These are phyloP conservation scores for Lepilemur septentrionalis DNA, from an alignment of 2,797 vertebrate species.

Conservation along the genomic window DNA sequence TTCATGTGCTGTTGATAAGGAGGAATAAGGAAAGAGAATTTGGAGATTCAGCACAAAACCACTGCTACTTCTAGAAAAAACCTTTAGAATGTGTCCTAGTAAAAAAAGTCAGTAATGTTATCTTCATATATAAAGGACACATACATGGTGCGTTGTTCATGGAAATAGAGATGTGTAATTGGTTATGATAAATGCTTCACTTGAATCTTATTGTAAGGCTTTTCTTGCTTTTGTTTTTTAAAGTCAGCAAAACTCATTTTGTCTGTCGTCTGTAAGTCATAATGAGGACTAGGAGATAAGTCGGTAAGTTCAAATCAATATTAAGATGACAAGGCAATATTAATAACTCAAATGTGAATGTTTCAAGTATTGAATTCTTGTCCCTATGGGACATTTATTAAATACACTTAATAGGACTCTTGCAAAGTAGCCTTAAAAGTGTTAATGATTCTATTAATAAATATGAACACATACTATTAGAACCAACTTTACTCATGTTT, in stretches of 20 bases:
- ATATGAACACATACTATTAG: constrained; percentile 75
- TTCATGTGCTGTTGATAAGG: constrained; percentile 16
- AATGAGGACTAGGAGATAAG: constrained; percentile 68
- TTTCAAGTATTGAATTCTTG: constrained; percentile 94
- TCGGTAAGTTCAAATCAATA: constrained; percentile 57
- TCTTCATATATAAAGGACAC: constrained; percentile 20
- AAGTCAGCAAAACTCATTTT: constrained; percentile 45
- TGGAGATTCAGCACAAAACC: constrained; percentile 72
- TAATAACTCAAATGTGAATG: constrained; percentile 85
- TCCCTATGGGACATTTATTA: constrained; percentile 91
- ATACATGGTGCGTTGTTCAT: background rate
- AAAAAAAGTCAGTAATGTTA: constrained; percentile 32
- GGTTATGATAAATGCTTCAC: background rate
- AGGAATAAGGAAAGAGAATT: constrained; percentile 65
- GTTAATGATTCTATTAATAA: constrained; percentile 76
- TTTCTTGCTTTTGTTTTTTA: constrained; percentile 48
- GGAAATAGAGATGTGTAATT: background rate
- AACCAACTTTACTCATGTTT: constrained; percentile 72
- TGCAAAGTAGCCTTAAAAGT: constrained; percentile 84
- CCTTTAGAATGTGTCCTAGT: background rate
- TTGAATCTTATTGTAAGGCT: constrained; percentile 14
- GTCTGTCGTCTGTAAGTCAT: constrained; percentile 40
- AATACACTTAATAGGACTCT: constrained; percentile 82
- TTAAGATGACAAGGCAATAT: constrained; percentile 74
- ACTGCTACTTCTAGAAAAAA: constrained; percentile 10